Conservation (phyloP, 2,113 vertebrate genomes). For the Pelodiscus sinensis region DNA sequence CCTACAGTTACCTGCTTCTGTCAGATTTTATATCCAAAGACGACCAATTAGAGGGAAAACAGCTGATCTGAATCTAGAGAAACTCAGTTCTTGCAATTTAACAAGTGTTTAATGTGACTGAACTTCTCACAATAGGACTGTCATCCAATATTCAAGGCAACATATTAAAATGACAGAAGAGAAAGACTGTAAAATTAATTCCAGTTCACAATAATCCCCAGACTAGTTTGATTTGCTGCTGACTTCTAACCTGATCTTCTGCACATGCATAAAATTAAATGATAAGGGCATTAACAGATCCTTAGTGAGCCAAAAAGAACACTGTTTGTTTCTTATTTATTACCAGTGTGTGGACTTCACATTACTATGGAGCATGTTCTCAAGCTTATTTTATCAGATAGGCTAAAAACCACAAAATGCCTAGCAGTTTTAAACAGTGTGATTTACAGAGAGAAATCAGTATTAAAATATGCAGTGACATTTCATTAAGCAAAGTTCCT, state of each 20-base stretch:
- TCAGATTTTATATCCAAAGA: neutral
- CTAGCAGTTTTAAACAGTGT: neutral
- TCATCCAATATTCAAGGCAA: neutral
- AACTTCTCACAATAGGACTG: neutral
- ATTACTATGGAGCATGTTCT: neutral
- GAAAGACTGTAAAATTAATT: constrained; percentile 23
- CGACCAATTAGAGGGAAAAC: neutral
- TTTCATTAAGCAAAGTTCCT: constrained; percentile 38
- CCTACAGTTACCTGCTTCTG: neutral
- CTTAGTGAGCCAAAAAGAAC: neutral
- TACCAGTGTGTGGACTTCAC: neutral
- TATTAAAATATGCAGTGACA: constrained; percentile 53
- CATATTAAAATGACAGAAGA: neutral
- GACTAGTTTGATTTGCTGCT: constrained; percentile 26
- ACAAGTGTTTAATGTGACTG: neutral
- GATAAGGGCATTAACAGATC: neutral
- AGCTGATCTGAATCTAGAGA: neutral
- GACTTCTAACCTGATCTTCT: constrained; percentile 7
- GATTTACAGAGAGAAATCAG: constrained; percentile 28
- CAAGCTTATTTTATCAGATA: neutral
- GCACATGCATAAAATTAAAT: neutral
- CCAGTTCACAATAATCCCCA: constrained; percentile 6
- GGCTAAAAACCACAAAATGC: neutral
- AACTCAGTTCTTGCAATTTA: neutral
- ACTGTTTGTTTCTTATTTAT: neutral